Evolutionary conservation across 2,113 vertebrate species (phyloP), one percentile per base, ranked within the genome.

Genomic region (Oxyura jamaicensis): DNA sequence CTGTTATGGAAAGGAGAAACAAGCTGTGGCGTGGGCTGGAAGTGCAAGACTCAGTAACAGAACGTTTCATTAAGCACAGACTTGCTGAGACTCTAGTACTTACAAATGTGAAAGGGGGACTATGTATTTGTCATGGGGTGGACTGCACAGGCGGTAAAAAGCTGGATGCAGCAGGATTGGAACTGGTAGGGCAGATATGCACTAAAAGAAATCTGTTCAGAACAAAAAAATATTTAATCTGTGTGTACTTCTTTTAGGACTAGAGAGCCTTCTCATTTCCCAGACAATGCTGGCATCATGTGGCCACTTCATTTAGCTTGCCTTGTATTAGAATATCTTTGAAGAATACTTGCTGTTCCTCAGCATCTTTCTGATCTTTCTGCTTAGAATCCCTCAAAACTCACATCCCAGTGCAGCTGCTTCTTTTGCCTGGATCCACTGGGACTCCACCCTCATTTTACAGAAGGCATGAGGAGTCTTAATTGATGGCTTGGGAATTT

Each of bases 211-310:
- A 75, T 7, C 1, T 25, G 4, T 6, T 48, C 46, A 72, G 11
- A 91, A 67, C n/a, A 10, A 87, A 68, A 44, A 20, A 18, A 39
- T n/a, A n/a, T 26, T 0, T 2, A 78, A 59, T 66, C 4, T 26
- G 36, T 13, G 21, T 6, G 11, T 2, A 18, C 11, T 72, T 46
- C 12, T 35, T 18, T 44, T 80, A 7, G 33, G 22, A 62, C 17
- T 53, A 35, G 42, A 15, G 26, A 86, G 28, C 55, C 14, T 75
- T 90, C n/a, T 29, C 0, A 3, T 95, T 95, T 96, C 76, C 36
- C 93, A 79, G 76, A 20, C 95, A 96, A 95, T 93, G 80, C 95
- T 97, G 95, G 86, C 96, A 97, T 96, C 95, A 62, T 96, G 95
- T 94, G 88, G 95, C 86, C 39, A 10, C 11, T 95, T 86, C 20